These are phyloP conservation scores for Allenopithecus nigroviridis DNA, from an alignment of 2,797 vertebrate species.

Conservation along the genomic window DNA sequence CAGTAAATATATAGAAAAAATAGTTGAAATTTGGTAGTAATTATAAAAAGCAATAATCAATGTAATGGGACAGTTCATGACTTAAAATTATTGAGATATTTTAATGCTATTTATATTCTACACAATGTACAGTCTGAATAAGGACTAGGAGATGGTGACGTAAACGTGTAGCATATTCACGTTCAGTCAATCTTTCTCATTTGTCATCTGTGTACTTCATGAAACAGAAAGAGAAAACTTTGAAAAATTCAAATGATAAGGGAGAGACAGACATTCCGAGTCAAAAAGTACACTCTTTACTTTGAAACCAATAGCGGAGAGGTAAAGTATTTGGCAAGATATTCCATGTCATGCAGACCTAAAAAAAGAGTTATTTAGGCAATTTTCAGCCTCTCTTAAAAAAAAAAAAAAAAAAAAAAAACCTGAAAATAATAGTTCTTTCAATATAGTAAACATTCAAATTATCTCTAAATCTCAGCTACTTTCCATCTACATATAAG, in stretches of 20 bases:
- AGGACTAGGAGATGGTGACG: background rate
- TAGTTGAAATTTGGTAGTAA: background rate
- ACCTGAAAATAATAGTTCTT: background rate
- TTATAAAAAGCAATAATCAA: background rate
- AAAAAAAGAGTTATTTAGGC: background rate
- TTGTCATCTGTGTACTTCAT: background rate
- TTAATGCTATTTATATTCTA: background rate
- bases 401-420: background rate
- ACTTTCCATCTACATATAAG: background rate
- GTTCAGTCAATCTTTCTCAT: background rate
- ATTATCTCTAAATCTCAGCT: slow-evolving; percentile 28
- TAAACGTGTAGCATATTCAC: background rate
- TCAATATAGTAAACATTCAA: background rate
- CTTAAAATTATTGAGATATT: background rate
- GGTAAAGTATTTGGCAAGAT: background rate
- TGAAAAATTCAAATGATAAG: background rate
- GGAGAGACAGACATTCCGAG: background rate
- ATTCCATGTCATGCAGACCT: background rate
- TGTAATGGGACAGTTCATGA: background rate
- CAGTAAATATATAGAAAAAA: background rate
- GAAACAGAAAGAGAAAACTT: background rate
- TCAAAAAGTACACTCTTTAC: background rate
- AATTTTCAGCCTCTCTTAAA: background rate
- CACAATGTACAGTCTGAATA: background rate
- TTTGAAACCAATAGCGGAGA: background rate